These are phyloP conservation scores for Corvus hawaiiensis DNA, from an alignment of 2,113 vertebrate species.

Conservation along the genomic window DNA sequence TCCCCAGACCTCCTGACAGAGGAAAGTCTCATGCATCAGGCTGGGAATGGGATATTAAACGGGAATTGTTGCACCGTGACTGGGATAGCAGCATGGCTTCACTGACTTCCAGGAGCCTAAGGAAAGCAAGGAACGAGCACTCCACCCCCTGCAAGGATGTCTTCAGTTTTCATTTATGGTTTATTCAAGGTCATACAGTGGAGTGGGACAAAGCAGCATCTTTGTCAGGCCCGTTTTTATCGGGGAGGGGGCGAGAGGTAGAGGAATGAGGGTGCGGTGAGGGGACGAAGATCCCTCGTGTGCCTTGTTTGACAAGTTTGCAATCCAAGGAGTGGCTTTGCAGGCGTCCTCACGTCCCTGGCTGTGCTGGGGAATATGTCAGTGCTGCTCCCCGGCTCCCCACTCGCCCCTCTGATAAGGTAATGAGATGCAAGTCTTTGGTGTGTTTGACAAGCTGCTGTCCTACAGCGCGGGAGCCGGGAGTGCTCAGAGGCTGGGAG, in stretches of 20 bases:
- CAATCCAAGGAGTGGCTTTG: background rate
- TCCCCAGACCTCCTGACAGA: background rate
- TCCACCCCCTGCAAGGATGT: background rate
- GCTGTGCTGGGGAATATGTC: background rate
- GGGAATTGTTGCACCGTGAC: background rate
- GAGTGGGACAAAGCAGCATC: background rate
- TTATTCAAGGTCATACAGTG: background rate
- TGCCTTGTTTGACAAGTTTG: background rate
- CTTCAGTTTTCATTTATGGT: accelerated
- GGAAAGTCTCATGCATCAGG: accelerated
- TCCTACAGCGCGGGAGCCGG: slow-evolving; percentile 40
- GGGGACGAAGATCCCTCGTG: background rate
- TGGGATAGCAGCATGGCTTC: background rate
- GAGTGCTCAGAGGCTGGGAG: slow-evolving; percentile 62
- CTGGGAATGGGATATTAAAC: background rate
- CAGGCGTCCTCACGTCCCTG: background rate
- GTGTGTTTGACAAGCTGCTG: slow-evolving; percentile 68
- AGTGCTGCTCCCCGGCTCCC: background rate
- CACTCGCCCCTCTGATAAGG: slow-evolving; percentile 21
- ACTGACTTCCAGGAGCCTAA: background rate
- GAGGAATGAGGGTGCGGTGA: background rate
- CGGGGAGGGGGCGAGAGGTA: accelerated
- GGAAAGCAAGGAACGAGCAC: background rate
- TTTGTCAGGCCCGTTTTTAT: background rate
- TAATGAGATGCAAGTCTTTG: slow-evolving; percentile 65